Evolutionary conservation across 1,140 invertebrate genomes (phyloP).

Genomic region (Camponotus floridanus): DNA sequence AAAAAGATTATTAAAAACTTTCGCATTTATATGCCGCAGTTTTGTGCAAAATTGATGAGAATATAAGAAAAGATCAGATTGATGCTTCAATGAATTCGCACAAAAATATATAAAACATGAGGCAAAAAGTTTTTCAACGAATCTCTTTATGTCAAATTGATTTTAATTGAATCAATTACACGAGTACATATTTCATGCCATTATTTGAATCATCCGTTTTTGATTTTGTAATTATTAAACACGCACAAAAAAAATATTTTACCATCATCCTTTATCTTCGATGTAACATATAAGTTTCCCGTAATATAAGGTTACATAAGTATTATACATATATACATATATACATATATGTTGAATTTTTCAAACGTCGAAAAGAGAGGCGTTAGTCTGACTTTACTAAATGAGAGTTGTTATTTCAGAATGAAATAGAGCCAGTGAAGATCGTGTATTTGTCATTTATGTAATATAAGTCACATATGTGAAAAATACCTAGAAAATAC

Average conservation of each 20-base stretch:
- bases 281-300: not conserved
- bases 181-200: not conserved
- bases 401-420: not conserved
- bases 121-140: not conserved
- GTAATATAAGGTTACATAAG: conserved; percentile 7
- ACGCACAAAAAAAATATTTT: conserved; percentile 12
- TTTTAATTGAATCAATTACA: conserved; percentile 54
- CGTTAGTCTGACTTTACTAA: conserved; percentile 9
- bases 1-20: too few species aligned
- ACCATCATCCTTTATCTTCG: not conserved
- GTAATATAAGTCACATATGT: conserved; percentile 20
- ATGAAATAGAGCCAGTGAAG: not conserved
- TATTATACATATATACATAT: not conserved
- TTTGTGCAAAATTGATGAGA: not conserved
- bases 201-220: conserved; percentile 24
- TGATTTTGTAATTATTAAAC: not conserved
- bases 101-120: not conserved
- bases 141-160: not conserved
- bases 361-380: not conserved
- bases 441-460: conserved; percentile 2
- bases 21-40: not conserved
- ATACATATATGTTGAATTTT: conserved; percentile 8
- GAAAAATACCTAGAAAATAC: conserved; percentile 32
- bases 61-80: not conserved
- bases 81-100: not conserved